These are phyloP conservation scores for Diaperis boleti DNA, from an alignment of 2,888 invertebrate genomes.

Conservation along the genomic window DNA sequence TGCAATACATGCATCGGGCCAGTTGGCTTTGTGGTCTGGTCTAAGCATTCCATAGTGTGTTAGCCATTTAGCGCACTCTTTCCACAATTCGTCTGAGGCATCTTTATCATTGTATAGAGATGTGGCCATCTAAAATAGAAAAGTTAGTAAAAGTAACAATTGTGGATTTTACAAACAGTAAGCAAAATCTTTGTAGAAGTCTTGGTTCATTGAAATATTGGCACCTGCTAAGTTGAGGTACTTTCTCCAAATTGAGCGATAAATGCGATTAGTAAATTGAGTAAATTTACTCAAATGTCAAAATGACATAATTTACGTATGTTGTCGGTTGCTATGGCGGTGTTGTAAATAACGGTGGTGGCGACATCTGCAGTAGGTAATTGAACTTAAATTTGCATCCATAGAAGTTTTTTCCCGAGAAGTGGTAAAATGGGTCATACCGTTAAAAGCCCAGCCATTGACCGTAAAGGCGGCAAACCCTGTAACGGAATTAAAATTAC, in stretches of 20 bases:
- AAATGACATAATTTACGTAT: constrained; percentile 22
- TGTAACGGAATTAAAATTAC: no score
- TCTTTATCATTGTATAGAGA: constrained; percentile 45
- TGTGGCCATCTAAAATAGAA: constrained; percentile 39
- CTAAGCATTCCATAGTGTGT: constrained; percentile 90
- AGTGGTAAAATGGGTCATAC: no score
- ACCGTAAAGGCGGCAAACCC: no score
- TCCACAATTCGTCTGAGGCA: constrained; percentile 82
- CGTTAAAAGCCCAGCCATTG: no score
- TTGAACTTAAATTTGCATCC: not conserved
- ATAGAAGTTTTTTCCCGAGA: not conserved
- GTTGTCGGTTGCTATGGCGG: constrained; percentile 30
- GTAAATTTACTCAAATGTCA: constrained; percentile 19
- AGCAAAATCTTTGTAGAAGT: not conserved
- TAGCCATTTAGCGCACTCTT: constrained; percentile 92
- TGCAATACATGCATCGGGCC: constrained; percentile 77
- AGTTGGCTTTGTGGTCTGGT: constrained; percentile 90
- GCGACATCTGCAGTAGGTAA: not conserved
- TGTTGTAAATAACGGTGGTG: constrained; percentile 11
- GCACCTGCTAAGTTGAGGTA: constrained; percentile 3
- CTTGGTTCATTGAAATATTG: constrained; percentile 19
- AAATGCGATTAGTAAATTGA: constrained; percentile 27
- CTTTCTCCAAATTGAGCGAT: constrained; percentile 19
- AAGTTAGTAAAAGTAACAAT: not conserved
- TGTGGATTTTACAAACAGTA: not conserved